phyloP scores from a whole-genome alignment of 2,113 vertebrate genomes.

The Microcebus griseorufus region DNA sequence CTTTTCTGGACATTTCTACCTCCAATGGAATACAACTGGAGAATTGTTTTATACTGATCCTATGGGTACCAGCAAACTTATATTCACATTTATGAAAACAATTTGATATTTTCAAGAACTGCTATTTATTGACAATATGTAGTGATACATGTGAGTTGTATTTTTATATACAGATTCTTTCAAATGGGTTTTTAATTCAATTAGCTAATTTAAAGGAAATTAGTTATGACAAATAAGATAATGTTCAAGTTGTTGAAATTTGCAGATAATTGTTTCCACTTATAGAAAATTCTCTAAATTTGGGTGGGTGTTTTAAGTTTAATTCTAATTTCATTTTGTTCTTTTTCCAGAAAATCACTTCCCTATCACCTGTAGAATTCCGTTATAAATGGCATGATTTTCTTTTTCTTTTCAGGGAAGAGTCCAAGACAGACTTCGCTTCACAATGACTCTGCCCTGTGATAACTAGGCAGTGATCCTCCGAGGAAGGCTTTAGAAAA shows the following conservation, averaged over 20 bases:
- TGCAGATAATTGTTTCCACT: background rate
- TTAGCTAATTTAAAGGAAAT: slow-evolving; percentile 35
- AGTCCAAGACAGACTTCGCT: background rate
- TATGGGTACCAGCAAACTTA: background rate
- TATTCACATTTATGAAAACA: background rate
- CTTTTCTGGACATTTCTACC: background rate
- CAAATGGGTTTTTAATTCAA: background rate
- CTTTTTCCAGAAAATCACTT: slow-evolving; percentile 16
- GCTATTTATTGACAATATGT: background rate
- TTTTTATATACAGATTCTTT: background rate
- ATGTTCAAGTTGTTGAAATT: background rate
- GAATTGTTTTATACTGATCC: slow-evolving; percentile 1
- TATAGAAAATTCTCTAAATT: background rate
- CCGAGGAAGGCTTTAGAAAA: slow-evolving; percentile 32
- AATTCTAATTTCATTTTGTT: slow-evolving; percentile 24
- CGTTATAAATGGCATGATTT: background rate
- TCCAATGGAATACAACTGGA: background rate
- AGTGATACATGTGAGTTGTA: background rate
- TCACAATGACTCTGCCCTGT: background rate
- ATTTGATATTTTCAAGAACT: slow-evolving; percentile 18
- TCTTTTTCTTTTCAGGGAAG: background rate
- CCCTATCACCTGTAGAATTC: slow-evolving; percentile 65
- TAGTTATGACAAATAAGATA: slow-evolving; percentile 28
- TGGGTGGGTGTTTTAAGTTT: background rate
- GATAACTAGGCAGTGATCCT: background rate